Evolutionary conservation across 1,140 invertebrate species (phyloP).

Genomic region (Drosophila miranda): DNA sequence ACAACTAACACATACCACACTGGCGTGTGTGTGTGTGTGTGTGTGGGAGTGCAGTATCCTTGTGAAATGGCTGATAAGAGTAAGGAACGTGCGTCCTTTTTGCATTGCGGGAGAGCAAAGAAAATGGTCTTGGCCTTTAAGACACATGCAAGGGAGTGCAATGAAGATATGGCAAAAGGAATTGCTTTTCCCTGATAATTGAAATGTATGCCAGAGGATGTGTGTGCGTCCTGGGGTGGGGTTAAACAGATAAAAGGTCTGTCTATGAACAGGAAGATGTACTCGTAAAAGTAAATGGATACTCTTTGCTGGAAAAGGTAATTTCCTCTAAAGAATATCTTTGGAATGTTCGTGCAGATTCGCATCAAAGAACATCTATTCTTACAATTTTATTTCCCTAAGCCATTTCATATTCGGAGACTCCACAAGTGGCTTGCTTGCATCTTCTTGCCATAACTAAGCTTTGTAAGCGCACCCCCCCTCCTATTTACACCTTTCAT

Average conservation of each 20-base stretch:
- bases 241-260: neutral
- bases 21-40: neutral
- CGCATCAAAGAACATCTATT: neutral
- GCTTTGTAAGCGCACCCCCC: neutral
- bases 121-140: constrained; percentile 27
- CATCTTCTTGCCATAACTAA: constrained; percentile 5
- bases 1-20: constrained; percentile 15
- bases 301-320: no score
- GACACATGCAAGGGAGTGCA: neutral
- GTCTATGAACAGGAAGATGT: neutral
- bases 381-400: no score
- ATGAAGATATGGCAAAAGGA: neutral
- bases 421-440: constrained; percentile 24
- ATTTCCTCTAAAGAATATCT: no score
- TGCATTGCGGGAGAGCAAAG: constrained; percentile 10
- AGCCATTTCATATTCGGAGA: neutral
- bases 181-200: constrained; percentile 33
- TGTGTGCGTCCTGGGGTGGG: neutral
- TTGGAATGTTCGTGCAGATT: neutral
- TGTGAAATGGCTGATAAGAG: constrained; percentile 44
- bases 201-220: constrained; percentile 28
- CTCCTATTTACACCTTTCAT: neutral
- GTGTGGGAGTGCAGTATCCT: constrained; percentile 10
- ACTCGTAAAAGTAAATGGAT: no score
- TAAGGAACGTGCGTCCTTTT: constrained; percentile 39